phyloP scores from a whole-genome alignment of 2,113 vertebrate species.

The Carassius carassius region DNA sequence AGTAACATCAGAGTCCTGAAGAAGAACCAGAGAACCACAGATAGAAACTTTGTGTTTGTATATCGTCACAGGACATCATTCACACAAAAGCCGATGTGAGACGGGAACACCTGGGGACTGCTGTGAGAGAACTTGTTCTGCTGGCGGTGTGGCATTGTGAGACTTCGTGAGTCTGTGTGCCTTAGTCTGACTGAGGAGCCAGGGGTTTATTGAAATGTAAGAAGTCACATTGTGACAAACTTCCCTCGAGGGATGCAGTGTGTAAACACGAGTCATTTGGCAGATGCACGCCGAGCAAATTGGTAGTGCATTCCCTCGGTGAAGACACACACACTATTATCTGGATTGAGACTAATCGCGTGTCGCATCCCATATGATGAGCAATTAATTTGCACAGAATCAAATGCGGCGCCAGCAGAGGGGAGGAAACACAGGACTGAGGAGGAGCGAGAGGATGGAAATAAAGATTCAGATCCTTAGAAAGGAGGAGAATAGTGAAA shows the following conservation, averaged over 20 bases:
- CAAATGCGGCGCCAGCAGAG: slow-evolving; percentile 69
- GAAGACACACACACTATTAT: slow-evolving; percentile 78
- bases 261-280: slow-evolving; percentile 86
- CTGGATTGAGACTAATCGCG: slow-evolving; percentile 81
- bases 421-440: slow-evolving; percentile 40
- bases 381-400: slow-evolving; percentile 80
- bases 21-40: neutral
- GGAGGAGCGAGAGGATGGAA: neutral
- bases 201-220: slow-evolving; percentile 76
- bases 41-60: neutral
- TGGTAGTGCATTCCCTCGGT: slow-evolving; percentile 77
- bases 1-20: neutral
- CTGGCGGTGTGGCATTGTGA: slow-evolving; percentile 23
- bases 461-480: slow-evolving; percentile 4
- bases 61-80: neutral
- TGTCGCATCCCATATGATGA: slow-evolving; percentile 79
- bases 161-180: neutral
- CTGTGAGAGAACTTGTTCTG: slow-evolving; percentile 7
- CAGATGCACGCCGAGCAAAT: slow-evolving; percentile 79
- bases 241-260: slow-evolving; percentile 73
- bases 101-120: neutral
- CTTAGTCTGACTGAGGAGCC: slow-evolving; percentile 51
- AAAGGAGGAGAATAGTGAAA: slow-evolving; percentile 24
- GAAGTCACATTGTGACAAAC: slow-evolving; percentile 77
- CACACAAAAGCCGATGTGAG: neutral